Conservation (phyloP, 2,797 vertebrate genomes). For the Pangasius djambal region DNA sequence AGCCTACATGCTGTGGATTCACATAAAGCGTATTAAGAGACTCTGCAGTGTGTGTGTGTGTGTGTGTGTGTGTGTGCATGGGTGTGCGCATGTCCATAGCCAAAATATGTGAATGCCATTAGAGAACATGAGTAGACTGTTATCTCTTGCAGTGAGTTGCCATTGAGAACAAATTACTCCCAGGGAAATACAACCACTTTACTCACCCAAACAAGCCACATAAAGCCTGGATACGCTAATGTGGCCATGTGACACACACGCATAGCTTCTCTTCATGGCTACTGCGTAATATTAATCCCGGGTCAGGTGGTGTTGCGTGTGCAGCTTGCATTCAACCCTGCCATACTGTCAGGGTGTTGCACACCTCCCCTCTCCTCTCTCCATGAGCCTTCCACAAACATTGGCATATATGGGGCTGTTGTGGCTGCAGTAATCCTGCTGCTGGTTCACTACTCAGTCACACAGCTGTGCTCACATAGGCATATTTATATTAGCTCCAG, state of each 20-base stretch:
- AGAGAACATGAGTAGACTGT: constrained; percentile 16
- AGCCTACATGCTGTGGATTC: not conserved
- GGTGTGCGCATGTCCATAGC: not conserved
- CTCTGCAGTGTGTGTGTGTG: not conserved
- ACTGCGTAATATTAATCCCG: constrained; percentile 38
- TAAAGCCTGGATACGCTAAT: constrained; percentile 39
- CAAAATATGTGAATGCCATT: not conserved
- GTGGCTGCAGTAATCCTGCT: constrained; percentile 26
- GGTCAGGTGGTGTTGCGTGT: constrained; percentile 34
- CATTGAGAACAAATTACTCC: constrained; percentile 34
- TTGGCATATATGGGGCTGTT: constrained; percentile 53
- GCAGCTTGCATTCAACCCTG: constrained; percentile 42
- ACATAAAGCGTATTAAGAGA: not conserved
- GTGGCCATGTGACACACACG: constrained; percentile 32
- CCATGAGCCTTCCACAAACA: constrained; percentile 55
- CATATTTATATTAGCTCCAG: constrained; percentile 17
- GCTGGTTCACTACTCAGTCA: constrained; percentile 3
- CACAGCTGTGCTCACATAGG: constrained; percentile 15
- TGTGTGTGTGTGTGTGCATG: not conserved
- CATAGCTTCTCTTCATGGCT: constrained; percentile 42
- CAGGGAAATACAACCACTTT: constrained; percentile 39
- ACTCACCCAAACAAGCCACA: constrained; percentile 43
- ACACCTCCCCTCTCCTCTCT: constrained; percentile 2
- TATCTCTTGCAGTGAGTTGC: constrained; percentile 12
- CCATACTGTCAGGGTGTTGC: constrained; percentile 13